A percentile compares a stretch with the other conserved stretches of the same genome.
phyloP scores from a whole-genome alignment of 1,140 invertebrate species.

The Drosophila micromelanica region DNA sequence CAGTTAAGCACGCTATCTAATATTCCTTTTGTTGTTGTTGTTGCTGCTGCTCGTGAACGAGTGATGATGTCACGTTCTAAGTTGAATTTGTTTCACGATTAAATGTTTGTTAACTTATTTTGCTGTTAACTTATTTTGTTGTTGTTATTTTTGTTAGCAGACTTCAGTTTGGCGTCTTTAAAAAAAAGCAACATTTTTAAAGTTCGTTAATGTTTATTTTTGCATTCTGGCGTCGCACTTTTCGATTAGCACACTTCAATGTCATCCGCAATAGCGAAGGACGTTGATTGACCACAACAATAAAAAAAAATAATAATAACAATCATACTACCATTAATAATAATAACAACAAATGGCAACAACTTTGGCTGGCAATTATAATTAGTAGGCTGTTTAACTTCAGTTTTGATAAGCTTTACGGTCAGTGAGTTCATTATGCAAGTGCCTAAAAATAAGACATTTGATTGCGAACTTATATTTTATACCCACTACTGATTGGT shows the following conservation, averaged over 20 bases:
- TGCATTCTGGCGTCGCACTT: slow-evolving; percentile 66
- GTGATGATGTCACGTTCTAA: slow-evolving; percentile 83
- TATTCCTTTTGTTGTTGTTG: slow-evolving; percentile 32
- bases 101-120: slow-evolving; percentile 69
- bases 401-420: slow-evolving; percentile 22
- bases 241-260: slow-evolving; percentile 73
- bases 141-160: slow-evolving; percentile 31
- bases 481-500: background rate
- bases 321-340: slow-evolving; percentile 2
- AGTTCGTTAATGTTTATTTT: slow-evolving; percentile 80
- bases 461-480: background rate
- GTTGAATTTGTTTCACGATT: slow-evolving; percentile 77
- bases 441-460: slow-evolving; percentile 46
- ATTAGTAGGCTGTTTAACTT: slow-evolving; percentile 15
- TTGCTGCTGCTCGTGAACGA: slow-evolving; percentile 58
- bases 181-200: slow-evolving; percentile 48
- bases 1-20: slow-evolving; percentile 56
- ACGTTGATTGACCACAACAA: slow-evolving; percentile 49
- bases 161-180: slow-evolving; percentile 43
- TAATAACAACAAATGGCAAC: slow-evolving; percentile 1
- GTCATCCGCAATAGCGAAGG: slow-evolving; percentile 38
- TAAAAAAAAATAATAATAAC: slow-evolving; percentile 13
- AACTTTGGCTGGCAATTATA: slow-evolving; percentile 15
- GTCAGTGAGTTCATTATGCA: slow-evolving; percentile 42
- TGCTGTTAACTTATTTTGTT: slow-evolving; percentile 60